Evolutionary conservation across 2,113 vertebrate species (phyloP), one percentile per base, ranked within the genome.

Genomic region (Ameiurus melas): DNA sequence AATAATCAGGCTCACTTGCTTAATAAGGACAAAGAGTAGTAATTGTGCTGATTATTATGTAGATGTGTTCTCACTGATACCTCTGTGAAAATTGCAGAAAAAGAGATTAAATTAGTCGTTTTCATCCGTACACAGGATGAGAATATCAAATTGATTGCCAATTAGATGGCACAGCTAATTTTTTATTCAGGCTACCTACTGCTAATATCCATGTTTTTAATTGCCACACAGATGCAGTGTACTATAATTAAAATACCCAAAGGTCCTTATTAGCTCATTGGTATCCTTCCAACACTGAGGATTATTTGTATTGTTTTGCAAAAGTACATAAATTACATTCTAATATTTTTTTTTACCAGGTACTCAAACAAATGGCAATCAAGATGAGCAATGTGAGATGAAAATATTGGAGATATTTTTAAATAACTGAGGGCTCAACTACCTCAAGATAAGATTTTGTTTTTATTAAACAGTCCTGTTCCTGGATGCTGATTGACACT

Each of bases 101-200:
- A 88, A 81, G 55, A 85, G 86, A 84, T 78, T 86, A 80, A 86
- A 89, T 86, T 78, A 86, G 85, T 86, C 84, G n/a, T 84, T 88
- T 89, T 80, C 55, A 86, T 86, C 85, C 58, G 62, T 85, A 73
- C 66, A 71, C 57, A 86, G 84, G 84, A 71, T 66, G 13, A 88
- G 87, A 85, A 90, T 88, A 85, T 75, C 64, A 87, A 90, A 88
- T 88, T 85, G 85, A 89, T 91, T 86, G 85, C 80, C 90, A 91
- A 89, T 88, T 89, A 90, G 85, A 90, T 39, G 62, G 47, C 66
- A 55, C 64, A 81, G n/a, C 84, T 88, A 86, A 88, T 88, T 85
- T 85, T 71, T 89, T 85, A 89, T 90, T 82, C 85, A 82, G 64
- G 47, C 53, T 87, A 85, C 85, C 87, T 90, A 85, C 78, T 70